A percentile compares a stretch with the other conserved stretches of the same genome.
Conservation (phyloP, 2,113 vertebrate genomes). For the Platichthys flesus region DNA sequence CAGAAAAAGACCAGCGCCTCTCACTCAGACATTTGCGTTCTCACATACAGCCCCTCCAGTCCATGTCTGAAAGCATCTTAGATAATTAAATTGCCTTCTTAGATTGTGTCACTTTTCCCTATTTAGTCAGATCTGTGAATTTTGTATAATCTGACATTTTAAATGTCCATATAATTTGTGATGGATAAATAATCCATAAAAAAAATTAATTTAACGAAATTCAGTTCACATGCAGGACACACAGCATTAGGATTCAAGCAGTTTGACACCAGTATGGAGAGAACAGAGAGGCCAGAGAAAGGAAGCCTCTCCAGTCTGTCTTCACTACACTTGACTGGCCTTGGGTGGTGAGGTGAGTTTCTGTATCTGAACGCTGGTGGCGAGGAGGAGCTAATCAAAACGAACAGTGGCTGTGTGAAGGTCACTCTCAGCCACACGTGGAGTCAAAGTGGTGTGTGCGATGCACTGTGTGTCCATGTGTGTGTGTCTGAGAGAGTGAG, state of each 20-base stretch:
- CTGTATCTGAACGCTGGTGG: constrained; percentile 12
- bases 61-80: too few relatives aligned
- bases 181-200: too few relatives aligned
- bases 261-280: background rate
- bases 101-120: too few relatives aligned
- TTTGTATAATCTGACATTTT: too few relatives aligned
- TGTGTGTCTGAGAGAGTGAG: background rate
- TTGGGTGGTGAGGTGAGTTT: background rate
- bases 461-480: background rate
- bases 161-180: too few relatives aligned
- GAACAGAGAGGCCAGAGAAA: background rate
- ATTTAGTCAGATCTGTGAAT: too few relatives aligned
- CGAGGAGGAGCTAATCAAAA: constrained; percentile 22
- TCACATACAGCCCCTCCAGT: too few relatives aligned
- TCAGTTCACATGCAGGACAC: background rate
- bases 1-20: too few relatives aligned
- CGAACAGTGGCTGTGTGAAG: constrained; percentile 26
- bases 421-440: constrained; percentile 18
- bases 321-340: background rate
- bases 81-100: too few relatives aligned
- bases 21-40: too few relatives aligned
- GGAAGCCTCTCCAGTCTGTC: background rate
- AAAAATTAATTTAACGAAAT: background rate
- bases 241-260: background rate
- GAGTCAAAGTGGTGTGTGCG: background rate